These are phyloP conservation scores for Calycopis cecrops DNA, from an alignment of 1,140 invertebrate species.

Conservation along the genomic window DNA sequence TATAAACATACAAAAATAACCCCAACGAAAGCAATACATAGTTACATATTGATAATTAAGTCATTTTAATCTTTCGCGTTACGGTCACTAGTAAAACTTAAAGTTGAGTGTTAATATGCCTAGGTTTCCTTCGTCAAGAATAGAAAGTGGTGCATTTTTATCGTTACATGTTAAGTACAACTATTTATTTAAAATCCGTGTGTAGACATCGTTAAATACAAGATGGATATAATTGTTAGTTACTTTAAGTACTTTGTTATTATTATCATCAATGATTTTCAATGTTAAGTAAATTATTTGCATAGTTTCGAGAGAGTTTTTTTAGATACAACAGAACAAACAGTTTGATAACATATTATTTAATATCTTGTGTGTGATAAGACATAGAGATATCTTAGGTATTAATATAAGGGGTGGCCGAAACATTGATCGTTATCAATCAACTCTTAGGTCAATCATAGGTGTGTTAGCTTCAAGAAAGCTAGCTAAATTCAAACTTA, in stretches of 20 bases:
- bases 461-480: too few species aligned
- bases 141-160: neutral
- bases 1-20: too few species aligned
- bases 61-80: neutral
- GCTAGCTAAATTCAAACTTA: too few species aligned
- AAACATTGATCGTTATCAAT: too few species aligned
- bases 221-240: too few species aligned
- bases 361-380: too few species aligned
- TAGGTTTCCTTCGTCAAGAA: neutral
- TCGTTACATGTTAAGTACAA: conserved; percentile 8
- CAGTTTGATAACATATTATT: too few species aligned
- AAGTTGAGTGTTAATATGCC: neutral
- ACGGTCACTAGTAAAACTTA: neutral
- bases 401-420: too few species aligned
- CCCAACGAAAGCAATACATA: neutral
- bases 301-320: neutral
- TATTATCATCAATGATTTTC: neutral
- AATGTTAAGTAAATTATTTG: neutral
- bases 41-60: conserved; percentile 2
- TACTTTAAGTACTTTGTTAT: too few species aligned
- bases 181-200: conserved; percentile 4
- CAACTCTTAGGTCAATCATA: too few species aligned
- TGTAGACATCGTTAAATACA: neutral
- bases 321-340: neutral
- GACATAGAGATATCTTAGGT: too few species aligned